Evolutionary conservation across 2,113 vertebrate genomes (phyloP).

Genomic region (Thalassarche chlororhynchos): DNA sequence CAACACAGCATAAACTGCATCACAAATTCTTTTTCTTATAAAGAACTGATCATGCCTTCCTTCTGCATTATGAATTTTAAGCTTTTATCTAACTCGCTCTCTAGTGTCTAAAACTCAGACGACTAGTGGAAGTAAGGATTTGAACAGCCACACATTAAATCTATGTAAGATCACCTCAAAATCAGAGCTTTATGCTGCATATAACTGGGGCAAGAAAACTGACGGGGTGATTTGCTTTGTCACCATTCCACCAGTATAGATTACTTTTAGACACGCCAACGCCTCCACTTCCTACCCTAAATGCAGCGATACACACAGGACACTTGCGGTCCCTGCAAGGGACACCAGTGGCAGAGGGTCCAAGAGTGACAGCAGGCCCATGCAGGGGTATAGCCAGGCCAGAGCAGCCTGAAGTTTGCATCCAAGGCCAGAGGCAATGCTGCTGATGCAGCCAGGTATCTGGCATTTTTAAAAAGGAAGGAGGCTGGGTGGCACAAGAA

Average conservation of each 20-base stretch:
- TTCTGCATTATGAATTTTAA: background rate
- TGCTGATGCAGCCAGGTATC: background rate
- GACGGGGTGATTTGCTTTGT: background rate
- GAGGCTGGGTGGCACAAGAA: background rate
- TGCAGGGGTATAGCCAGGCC: background rate
- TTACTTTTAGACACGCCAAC: background rate
- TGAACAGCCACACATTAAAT: background rate
- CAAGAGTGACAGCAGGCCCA: background rate
- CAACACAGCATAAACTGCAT: background rate
- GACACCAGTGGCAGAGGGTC: background rate
- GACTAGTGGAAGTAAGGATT: background rate
- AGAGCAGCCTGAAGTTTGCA: background rate
- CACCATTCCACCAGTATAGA: background rate
- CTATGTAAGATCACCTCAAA: background rate
- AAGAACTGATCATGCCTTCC: background rate
- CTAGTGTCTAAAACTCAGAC: background rate
- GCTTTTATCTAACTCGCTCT: background rate
- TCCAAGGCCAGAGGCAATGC: background rate
- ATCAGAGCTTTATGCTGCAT: background rate
- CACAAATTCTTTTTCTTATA: background rate
- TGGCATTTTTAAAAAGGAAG: background rate
- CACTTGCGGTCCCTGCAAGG: background rate
- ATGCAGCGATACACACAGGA: background rate
- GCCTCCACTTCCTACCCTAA: background rate
- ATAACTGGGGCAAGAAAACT: background rate